phyloP scores from a whole-genome alignment of 2,888 invertebrate species.

The Drosophila mulleri region DNA sequence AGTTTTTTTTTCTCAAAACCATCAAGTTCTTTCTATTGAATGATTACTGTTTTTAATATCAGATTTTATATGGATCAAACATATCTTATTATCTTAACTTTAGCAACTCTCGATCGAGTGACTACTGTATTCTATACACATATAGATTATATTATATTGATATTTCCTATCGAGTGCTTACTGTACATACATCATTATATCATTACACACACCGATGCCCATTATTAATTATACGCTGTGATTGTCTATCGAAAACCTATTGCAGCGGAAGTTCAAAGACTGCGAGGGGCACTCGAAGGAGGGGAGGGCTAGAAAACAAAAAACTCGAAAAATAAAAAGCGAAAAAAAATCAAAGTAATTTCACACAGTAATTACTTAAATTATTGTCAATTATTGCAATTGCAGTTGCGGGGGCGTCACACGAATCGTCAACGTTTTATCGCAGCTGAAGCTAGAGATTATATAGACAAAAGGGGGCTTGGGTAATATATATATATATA shows the following conservation, averaged over 20 bases:
- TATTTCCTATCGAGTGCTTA: background rate
- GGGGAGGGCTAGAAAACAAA: background rate
- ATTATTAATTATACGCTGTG: conserved; percentile 52
- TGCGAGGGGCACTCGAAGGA: background rate
- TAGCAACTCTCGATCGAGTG: background rate
- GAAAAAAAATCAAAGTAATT: conserved; percentile 68
- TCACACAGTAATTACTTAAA: conserved; percentile 68
- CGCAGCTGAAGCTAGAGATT: conserved; percentile 1
- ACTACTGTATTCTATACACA: too few species aligned
- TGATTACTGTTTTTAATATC: background rate
- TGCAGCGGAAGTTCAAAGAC: conserved; percentile 42
- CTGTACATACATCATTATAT: background rate
- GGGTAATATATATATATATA: background rate
- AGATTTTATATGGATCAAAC: background rate
- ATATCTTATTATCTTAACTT: background rate
- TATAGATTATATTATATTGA: too few species aligned
- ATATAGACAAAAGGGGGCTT: conserved; percentile 3
- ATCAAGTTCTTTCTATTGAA: too few species aligned
- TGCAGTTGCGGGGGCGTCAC: conserved; percentile 60
- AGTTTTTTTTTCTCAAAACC: background rate
- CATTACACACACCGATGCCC: conserved; percentile 23
- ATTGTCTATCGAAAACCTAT: conserved; percentile 38
- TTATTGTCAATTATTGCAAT: conserved; percentile 79
- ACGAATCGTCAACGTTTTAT: conserved; percentile 47
- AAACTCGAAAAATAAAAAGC: conserved; percentile 2